Conservation (phyloP, 2,888 invertebrate genomes). For the Aricia artaxerxes region DNA sequence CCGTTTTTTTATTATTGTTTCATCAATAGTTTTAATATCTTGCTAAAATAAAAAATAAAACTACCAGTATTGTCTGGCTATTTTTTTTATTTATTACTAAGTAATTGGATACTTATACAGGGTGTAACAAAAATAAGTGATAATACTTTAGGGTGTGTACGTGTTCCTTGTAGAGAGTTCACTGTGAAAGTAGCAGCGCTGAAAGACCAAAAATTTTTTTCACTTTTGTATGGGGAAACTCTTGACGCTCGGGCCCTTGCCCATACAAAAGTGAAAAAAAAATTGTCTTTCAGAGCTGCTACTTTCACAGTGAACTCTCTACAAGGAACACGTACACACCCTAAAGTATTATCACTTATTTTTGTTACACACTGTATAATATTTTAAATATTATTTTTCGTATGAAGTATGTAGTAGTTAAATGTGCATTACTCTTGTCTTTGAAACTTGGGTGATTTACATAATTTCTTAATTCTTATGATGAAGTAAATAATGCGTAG, state of each 20-base stretch:
- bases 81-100: background rate
- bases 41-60: slow-evolving; percentile 8
- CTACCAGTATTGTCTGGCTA: background rate
- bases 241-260: too few species aligned
- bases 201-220: too few species aligned
- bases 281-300: too few species aligned
- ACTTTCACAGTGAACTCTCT: too few species aligned
- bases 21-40: background rate
- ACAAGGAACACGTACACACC: too few species aligned
- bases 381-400: background rate
- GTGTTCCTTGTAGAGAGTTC: too few species aligned
- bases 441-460: background rate
- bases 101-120: background rate
- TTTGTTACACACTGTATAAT: background rate
- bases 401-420: background rate
- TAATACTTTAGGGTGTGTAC: too few species aligned
- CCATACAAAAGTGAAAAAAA: too few species aligned
- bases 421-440: background rate
- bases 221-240: too few species aligned
- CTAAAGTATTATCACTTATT: too few species aligned
- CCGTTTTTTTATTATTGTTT: background rate
- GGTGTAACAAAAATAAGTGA: too few species aligned
- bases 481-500: background rate
- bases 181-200: too few species aligned
- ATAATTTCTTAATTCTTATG: background rate